Conservation (phyloP, 2,113 vertebrate genomes). For the Mus spicilegus region DNA sequence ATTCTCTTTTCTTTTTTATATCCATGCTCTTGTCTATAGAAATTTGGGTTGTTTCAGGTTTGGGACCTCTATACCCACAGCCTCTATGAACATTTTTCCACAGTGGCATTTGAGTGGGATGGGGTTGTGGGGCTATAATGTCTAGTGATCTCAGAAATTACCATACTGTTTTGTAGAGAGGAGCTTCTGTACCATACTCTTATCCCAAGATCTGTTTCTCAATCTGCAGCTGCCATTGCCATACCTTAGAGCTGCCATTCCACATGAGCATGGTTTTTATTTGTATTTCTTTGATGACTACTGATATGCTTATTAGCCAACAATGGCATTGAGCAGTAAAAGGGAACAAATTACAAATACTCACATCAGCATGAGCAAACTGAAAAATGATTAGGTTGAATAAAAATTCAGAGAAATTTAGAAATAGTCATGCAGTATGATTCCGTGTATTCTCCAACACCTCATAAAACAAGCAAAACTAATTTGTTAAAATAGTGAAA, state of each 20-base stretch:
- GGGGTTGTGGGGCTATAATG: neutral
- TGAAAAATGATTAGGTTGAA: neutral
- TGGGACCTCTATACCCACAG: neutral
- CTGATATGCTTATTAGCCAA: neutral
- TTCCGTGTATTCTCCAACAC: neutral
- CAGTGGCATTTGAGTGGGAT: neutral
- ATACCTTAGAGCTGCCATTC: neutral
- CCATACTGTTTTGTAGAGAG: neutral
- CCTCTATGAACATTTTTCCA: neutral
- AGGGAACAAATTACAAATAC: neutral
- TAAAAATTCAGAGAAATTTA: neutral
- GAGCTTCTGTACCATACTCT: neutral
- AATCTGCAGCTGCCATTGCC: neutral
- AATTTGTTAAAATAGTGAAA: neutral
- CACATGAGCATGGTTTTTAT: neutral
- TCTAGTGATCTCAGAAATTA: conserved; percentile 13
- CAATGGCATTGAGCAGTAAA: neutral
- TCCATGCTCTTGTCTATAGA: neutral
- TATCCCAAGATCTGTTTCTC: neutral
- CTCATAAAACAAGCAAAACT: neutral
- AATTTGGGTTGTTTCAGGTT: neutral
- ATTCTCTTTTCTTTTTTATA: neutral
- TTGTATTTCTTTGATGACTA: neutral
- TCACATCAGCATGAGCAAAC: neutral
- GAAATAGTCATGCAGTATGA: neutral